phyloP scores from a whole-genome alignment of 2,888 invertebrate species.

The Clostera curtula region DNA sequence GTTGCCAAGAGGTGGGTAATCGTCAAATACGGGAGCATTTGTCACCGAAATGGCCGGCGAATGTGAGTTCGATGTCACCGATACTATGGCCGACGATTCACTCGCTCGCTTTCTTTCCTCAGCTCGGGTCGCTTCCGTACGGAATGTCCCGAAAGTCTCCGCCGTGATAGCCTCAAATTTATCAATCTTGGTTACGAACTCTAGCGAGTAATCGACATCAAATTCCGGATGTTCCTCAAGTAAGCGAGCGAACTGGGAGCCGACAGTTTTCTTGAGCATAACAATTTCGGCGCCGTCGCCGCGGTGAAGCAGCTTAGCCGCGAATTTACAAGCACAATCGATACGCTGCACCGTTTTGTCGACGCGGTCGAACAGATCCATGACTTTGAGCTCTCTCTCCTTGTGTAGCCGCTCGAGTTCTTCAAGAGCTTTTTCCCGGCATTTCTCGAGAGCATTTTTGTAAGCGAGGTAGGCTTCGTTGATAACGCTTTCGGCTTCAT shows the following conservation, averaged over 20 bases:
- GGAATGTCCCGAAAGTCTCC: conserved; percentile 83
- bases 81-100: conserved; percentile 59
- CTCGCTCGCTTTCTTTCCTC: conserved; percentile 71
- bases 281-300: conserved; percentile 91
- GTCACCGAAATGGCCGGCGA: conserved; percentile 73
- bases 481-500: conserved; percentile 88
- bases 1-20: conserved; percentile 74
- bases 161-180: conserved; percentile 84
- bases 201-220: conserved; percentile 85
- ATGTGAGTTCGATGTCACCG: conserved; percentile 56
- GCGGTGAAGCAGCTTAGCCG: conserved; percentile 85
- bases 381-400: conserved; percentile 89
- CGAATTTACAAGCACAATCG: conserved; percentile 90
- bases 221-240: conserved; percentile 88
- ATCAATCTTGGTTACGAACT: conserved; percentile 86
- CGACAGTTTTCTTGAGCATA: conserved; percentile 86
- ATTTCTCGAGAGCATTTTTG: conserved; percentile 86
- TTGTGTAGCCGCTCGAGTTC: conserved; percentile 86
- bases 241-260: conserved; percentile 84
- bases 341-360: conserved; percentile 90
- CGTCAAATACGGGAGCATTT: conserved; percentile 86
- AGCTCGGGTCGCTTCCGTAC: conserved; percentile 77
- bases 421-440: conserved; percentile 83
- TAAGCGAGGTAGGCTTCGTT: conserved; percentile 87
- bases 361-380: conserved; percentile 89